phyloP scores from a whole-genome alignment of 2,797 vertebrate species.

The Eremophila alpestris region DNA sequence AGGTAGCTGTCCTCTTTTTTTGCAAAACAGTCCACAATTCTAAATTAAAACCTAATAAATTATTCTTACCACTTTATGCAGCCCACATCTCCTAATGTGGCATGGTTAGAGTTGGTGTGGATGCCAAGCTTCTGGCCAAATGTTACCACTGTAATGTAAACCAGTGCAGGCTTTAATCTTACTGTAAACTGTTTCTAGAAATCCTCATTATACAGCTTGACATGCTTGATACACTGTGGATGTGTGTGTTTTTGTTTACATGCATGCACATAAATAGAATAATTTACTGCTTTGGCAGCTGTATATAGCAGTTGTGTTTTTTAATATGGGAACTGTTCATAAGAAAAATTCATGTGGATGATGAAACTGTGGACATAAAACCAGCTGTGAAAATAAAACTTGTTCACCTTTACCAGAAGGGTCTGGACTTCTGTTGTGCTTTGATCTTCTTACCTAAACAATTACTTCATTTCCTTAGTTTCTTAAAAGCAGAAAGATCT shows the following conservation, averaged over 20 bases:
- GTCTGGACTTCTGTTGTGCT: constrained; percentile 45
- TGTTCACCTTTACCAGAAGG: constrained; percentile 48
- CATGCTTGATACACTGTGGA: background rate
- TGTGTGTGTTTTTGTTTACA: background rate
- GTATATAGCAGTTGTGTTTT: background rate
- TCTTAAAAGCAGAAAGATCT: constrained; percentile 4
- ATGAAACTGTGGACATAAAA: constrained; percentile 24
- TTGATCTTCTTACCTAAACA: constrained; percentile 67
- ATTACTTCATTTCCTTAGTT: constrained; percentile 61
- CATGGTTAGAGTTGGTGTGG: background rate
- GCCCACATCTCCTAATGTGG: background rate
- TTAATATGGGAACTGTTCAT: background rate
- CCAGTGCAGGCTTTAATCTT: background rate
- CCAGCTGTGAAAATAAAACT: constrained; percentile 71
- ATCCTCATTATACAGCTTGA: background rate
- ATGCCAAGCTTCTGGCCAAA: background rate
- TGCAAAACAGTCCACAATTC: background rate
- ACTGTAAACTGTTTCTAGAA: background rate
- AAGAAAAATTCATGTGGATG: background rate
- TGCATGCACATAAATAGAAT: background rate
- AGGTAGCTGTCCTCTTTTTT: background rate
- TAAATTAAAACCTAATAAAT: background rate
- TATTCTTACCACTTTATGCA: background rate
- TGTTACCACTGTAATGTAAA: background rate
- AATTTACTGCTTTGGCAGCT: background rate